A percentile compares a stretch with the other conserved stretches of the same genome.
Conservation (phyloP, 2,888 invertebrate species). For the Protonemura montana region DNA sequence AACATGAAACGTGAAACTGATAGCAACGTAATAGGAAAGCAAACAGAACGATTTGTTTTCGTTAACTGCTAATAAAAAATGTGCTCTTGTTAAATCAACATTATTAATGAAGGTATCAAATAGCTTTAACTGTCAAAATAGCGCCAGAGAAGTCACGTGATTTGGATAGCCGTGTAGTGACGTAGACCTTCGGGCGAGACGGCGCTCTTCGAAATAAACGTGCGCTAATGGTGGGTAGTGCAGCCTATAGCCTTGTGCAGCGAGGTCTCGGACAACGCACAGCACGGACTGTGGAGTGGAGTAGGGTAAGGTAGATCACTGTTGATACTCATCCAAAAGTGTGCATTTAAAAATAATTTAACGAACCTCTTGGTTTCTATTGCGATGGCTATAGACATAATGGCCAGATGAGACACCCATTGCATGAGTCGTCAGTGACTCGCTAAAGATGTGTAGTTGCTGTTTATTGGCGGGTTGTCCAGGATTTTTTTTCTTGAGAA, state of each 20-base stretch:
- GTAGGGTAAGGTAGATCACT: conserved; percentile 17
- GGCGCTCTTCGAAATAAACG: not conserved
- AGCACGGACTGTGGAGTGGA: too few relatives aligned
- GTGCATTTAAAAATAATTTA: conserved; percentile 34
- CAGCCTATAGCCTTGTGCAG: not conserved
- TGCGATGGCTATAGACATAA: not conserved
- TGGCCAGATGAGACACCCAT: not conserved
- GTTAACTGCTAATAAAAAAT: not conserved
- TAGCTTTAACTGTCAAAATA: not conserved
- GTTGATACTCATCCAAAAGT: conserved; percentile 39
- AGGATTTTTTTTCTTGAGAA: too few relatives aligned
- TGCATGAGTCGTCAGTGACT: not conserved
- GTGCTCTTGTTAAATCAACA: conserved; percentile 5
- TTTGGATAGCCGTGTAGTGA: not conserved
- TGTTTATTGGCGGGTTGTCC: not conserved
- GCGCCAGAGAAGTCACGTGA: not conserved
- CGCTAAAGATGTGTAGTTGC: not conserved
- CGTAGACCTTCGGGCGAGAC: not conserved
- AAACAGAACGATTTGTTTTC: not conserved
- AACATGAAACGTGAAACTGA: not conserved
- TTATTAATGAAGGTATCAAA: conserved; percentile 7
- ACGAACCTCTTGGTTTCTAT: conserved; percentile 7
- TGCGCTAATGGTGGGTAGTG: not conserved
- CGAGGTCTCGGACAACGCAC: not conserved
- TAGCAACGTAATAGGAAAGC: not conserved